Conservation (phyloP, 2,113 vertebrate species). For the Mirza zaza region DNA sequence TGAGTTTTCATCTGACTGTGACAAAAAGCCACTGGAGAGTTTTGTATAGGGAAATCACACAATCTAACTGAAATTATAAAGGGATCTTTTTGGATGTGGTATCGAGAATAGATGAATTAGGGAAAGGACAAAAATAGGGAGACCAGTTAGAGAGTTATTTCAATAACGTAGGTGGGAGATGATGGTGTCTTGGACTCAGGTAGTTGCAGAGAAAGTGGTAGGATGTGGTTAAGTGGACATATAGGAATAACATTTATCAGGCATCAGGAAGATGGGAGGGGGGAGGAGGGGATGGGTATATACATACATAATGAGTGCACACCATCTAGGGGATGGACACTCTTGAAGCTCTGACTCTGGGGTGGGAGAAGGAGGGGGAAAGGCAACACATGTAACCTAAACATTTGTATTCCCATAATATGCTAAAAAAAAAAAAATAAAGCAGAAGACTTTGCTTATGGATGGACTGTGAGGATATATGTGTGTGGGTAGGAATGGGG, state of each 20-base stretch:
- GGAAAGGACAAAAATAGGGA: background rate
- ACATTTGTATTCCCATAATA: too few species aligned
- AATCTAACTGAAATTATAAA: constrained; percentile 15
- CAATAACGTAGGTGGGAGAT: background rate
- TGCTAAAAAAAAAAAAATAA: too few species aligned
- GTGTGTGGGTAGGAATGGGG: rapidly evolving
- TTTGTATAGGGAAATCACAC: background rate
- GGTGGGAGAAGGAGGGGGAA: too few species aligned
- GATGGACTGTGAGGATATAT: background rate
- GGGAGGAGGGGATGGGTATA: too few species aligned
- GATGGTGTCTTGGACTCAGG: background rate
- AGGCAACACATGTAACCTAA: too few species aligned
- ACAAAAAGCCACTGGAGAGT: background rate
- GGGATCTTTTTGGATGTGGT: background rate
- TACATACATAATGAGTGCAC: too few species aligned
- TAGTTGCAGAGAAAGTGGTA: background rate
- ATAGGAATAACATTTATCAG: too few species aligned
- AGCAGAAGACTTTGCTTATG: background rate
- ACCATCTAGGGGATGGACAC: too few species aligned
- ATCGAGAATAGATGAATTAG: background rate
- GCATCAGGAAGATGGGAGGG: too few species aligned
- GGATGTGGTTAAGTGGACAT: background rate
- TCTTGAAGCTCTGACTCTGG: too few species aligned
- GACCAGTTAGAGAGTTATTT: background rate
- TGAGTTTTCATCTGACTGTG: background rate